Base-by-base conservation (phyloP, 2,888 invertebrate genomes). In the Cryptocheilus praepositus region DNA sequence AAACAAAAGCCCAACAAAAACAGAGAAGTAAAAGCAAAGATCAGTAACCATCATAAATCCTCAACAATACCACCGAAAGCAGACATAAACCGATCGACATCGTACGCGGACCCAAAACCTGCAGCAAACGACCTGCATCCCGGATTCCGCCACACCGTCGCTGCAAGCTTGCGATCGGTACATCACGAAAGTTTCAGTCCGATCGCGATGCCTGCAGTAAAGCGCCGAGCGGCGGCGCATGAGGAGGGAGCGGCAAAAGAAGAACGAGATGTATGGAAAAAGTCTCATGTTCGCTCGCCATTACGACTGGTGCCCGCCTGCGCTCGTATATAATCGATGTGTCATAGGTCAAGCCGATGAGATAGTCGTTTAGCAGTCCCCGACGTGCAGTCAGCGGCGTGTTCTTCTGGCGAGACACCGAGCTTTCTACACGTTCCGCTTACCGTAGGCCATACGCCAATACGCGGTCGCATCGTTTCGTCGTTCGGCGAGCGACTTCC, bases 301-400 rank as follows among this genome's bases (percentile, higher is more conserved):
- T 70, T 49, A 71, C 70, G 62, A 61, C 16, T 51, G 54, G 46
- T 74, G 67, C 63, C n/a, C 69, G 57, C 70, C 63, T 71, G 72
- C 71, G 71, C 63, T 56, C 67, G 70, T 70, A 77, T 73, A 70
- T 78, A 85, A 85, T 86, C 84, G 79, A 71, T 60, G 77, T 84
- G 86, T 86, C 88, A 86, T 81, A 87, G 88, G 88, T 88, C 87
- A 85, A 80, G 59, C 76, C 76, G 83, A 87, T 84, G 85, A 84
- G 87, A 88, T 88, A 87, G 66, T 76, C 52, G 75, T 71, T 69
- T 67, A 70, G 72, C 78, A 76, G 77, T 74, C 74, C 67, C 60
- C 77, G 77, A 75, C 73, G 79, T 82, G 77, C 87, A 88, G 86
- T 87, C 79, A 77, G 73, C 74, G 78, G 73, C 80, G 81, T 79